Evolutionary conservation across 2,797 vertebrate species (phyloP).

Genomic region (Halcyon smyrnensis): DNA sequence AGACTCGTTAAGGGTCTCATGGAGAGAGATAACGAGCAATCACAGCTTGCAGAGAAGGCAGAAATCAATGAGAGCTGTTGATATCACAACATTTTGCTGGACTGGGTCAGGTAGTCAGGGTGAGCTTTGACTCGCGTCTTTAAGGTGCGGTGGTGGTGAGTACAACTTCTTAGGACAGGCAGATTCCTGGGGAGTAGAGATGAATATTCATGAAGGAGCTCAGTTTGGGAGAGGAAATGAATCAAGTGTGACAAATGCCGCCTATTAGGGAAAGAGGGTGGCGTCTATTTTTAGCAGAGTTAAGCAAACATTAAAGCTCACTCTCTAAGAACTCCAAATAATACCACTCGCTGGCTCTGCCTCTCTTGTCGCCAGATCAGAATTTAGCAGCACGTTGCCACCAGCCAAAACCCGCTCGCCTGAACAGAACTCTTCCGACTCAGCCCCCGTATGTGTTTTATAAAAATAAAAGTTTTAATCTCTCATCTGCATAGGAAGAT

Average conservation of each 20-base stretch:
- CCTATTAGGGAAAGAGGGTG: constrained; percentile 76
- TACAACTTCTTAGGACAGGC: constrained; percentile 53
- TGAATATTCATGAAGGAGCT: constrained; percentile 78
- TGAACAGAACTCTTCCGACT: constrained; percentile 31
- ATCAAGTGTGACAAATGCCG: constrained; percentile 75
- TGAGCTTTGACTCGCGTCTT: not conserved
- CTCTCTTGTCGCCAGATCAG: not conserved
- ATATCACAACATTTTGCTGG: rapidly evolving
- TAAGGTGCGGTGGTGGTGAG: not conserved
- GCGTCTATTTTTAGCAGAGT: constrained; percentile 74
- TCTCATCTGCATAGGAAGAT: constrained; percentile 50
- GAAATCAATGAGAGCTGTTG: not conserved
- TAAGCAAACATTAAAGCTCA: constrained; percentile 72
- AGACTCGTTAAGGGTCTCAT: constrained; percentile 37
- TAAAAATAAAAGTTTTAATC: constrained; percentile 57
- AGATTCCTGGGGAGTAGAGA: constrained; percentile 64
- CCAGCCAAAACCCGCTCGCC: constrained; percentile 32
- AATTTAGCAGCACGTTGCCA: constrained; percentile 32
- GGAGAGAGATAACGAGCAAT: constrained; percentile 51
- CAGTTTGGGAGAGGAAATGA: constrained; percentile 73
- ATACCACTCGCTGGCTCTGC: constrained; percentile 31
- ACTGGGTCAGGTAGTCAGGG: not conserved
- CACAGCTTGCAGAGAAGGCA: not conserved
- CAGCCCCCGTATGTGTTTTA: constrained; percentile 17
- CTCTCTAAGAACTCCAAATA: constrained; percentile 71